Base-by-base conservation (phyloP, 2,797 vertebrate genomes). In the Chaenodraco wilsoni region DNA sequence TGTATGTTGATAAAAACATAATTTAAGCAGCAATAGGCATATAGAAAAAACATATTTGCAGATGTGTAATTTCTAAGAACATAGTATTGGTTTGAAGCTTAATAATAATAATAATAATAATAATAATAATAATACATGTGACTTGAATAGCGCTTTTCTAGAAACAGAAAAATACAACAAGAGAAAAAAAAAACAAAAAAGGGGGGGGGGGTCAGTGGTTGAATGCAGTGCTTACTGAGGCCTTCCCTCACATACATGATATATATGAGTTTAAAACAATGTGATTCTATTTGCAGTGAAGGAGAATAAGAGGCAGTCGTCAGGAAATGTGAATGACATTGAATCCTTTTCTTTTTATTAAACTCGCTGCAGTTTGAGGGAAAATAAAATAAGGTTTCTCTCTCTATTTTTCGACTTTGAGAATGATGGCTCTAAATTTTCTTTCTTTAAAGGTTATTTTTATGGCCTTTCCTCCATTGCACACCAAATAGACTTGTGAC, bases 401-500 rank as follows among this genome's bases (percentile, higher is more conserved):
- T 44, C 0, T 64, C 14, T 52, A 0, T 71, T 64, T 76, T 78
- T 58, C 0, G 3, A 59, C 64, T 69, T 76, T 76, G 76, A 59
- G 31, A 74, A 65, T 72, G 51, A 84, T 69, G 52, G 11, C 67
- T 85, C 61, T 65, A 31, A 71, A 87, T 73, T 60, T 33, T 75
- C 55, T 72, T 75, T 68, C 61, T 79, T 83, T 66, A 79, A 83
- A 84, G 79, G 81, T 83, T 81, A 76, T 86, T 88, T 73, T 72
- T 78, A 76, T 65, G 61, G 70, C 74, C 55, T 77, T 82, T 70
- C 69, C 65, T 57, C 70, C 56, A 7, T 73, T 62, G 84, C 84
- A 82, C 82, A 78, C 77, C 86, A 88, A 90, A 91, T 87, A 85
- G 84, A 88, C 81, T 80, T 3, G 11, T 86, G 82, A 87, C 86